phyloP scores from a whole-genome alignment of 2,113 vertebrate genomes.

The Indicator maculatus region DNA sequence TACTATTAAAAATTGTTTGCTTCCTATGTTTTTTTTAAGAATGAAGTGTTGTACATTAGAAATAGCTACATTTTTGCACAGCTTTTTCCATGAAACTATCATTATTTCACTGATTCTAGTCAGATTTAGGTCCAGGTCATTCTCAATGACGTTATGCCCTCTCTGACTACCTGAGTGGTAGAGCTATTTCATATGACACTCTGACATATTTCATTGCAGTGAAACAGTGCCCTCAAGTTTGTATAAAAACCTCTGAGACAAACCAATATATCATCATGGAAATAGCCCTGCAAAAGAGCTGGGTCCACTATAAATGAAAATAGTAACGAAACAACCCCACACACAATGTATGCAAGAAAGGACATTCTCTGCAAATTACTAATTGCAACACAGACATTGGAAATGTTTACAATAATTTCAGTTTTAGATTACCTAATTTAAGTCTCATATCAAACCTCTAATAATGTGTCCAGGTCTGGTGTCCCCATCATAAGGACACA shows the following conservation, averaged over 20 bases:
- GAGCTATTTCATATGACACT: background rate
- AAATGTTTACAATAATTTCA: background rate
- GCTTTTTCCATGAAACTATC: background rate
- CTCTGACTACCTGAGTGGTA: background rate
- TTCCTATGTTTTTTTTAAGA: background rate
- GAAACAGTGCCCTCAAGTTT: background rate
- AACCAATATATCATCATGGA: background rate
- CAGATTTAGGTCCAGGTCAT: background rate
- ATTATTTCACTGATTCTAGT: background rate
- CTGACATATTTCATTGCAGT: background rate
- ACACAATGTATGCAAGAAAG: background rate
- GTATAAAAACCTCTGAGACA: background rate
- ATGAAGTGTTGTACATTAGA: background rate
- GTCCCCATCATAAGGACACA: too few species aligned
- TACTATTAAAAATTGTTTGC: background rate
- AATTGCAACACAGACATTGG: background rate
- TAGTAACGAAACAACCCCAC: background rate
- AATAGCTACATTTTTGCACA: background rate
- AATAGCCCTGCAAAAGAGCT: background rate
- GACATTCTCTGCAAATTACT: background rate
- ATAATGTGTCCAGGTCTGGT: too few species aligned
- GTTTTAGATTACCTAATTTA: background rate
- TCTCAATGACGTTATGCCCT: background rate
- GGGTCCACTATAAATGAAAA: background rate
- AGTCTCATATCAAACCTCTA: background rate